A percentile compares a stretch with the other conserved stretches of the same genome.
Conservation (phyloP, 2,888 invertebrate genomes). For the Resseliella maxima region DNA sequence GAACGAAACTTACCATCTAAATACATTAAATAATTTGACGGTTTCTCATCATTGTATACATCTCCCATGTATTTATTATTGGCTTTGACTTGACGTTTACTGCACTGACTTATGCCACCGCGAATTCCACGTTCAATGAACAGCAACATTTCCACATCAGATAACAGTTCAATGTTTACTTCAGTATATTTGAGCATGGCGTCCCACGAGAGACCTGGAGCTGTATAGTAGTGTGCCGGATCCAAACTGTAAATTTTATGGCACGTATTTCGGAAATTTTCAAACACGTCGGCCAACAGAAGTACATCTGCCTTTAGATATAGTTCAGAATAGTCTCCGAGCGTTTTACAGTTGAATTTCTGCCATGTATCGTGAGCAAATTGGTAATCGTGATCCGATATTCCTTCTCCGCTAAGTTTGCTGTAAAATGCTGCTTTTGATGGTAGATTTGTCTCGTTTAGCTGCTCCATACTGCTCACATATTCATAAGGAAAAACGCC, state of each 20-base stretch:
- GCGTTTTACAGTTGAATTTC: conserved; percentile 60
- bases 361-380: conserved; percentile 61
- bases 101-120: conserved; percentile 43
- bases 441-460: conserved; percentile 59
- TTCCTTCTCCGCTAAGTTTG: conserved; percentile 58
- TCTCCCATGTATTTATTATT: conserved; percentile 43
- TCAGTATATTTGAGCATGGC: conserved; percentile 63
- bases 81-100: conserved; percentile 47
- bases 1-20: conserved; percentile 18
- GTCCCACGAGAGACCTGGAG: conserved; percentile 63
- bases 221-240: conserved; percentile 63
- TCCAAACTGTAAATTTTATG: conserved; percentile 61
- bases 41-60: conserved; percentile 31
- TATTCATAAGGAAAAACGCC: conserved; percentile 63
- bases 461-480: conserved; percentile 59
- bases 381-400: conserved; percentile 60
- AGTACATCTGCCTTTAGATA: conserved; percentile 62
- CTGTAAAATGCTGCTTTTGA: conserved; percentile 60
- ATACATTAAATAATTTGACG: conserved; percentile 44
- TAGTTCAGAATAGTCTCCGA: conserved; percentile 62
- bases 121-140: conserved; percentile 62
- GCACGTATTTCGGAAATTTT: conserved; percentile 62
- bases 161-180: conserved; percentile 62
- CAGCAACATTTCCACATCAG: conserved; percentile 63
- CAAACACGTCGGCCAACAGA: conserved; percentile 62